Percentiles rank a stretch among this genome's conserved stretches.
These are phyloP conservation scores for Leptinotarsa peninsularis DNA, from an alignment of 2,888 invertebrate species.

Conservation along the genomic window DNA sequence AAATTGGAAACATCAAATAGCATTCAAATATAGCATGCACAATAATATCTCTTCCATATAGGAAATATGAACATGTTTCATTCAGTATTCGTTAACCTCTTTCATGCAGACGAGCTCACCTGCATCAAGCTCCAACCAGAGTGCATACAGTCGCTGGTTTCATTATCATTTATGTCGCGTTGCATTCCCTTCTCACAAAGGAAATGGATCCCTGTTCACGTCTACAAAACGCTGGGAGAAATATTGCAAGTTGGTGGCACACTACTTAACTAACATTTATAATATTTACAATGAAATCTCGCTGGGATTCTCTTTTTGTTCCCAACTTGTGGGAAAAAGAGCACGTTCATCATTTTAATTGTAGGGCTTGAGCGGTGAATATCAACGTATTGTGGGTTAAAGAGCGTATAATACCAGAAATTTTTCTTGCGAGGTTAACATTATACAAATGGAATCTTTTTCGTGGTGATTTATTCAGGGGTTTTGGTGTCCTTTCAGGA, in stretches of 20 bases:
- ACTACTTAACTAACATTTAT: slow-evolving; percentile 44
- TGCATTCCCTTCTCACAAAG: slow-evolving; percentile 32
- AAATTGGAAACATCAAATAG: background rate
- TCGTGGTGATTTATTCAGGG: slow-evolving; percentile 44
- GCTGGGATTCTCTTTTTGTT: slow-evolving; percentile 43
- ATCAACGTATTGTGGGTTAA: slow-evolving; percentile 47
- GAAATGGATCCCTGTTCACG: slow-evolving; percentile 41
- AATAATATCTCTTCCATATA: background rate
- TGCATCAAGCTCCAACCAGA: slow-evolving; percentile 25
- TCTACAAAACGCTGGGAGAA: slow-evolving; percentile 47
- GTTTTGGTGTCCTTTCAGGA: slow-evolving; percentile 40
- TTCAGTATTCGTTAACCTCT: slow-evolving; percentile 18
- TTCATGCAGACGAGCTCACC: slow-evolving; percentile 20
- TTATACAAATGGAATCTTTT: slow-evolving; percentile 50
- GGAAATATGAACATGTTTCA: background rate
- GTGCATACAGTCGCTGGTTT: slow-evolving; percentile 18
- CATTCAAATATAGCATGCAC: background rate
- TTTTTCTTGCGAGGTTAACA: slow-evolving; percentile 39
- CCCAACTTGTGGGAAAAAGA: slow-evolving; percentile 44
- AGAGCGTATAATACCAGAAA: slow-evolving; percentile 45
- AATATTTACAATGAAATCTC: slow-evolving; percentile 41
- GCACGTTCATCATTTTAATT: slow-evolving; percentile 55
- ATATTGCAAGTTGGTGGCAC: slow-evolving; percentile 45
- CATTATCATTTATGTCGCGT: slow-evolving; percentile 21
- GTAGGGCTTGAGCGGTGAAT: slow-evolving; percentile 41